These are phyloP conservation scores for Pogonognathellus flavescens DNA, from an alignment of 1,140 invertebrate genomes.

Conservation along the genomic window DNA sequence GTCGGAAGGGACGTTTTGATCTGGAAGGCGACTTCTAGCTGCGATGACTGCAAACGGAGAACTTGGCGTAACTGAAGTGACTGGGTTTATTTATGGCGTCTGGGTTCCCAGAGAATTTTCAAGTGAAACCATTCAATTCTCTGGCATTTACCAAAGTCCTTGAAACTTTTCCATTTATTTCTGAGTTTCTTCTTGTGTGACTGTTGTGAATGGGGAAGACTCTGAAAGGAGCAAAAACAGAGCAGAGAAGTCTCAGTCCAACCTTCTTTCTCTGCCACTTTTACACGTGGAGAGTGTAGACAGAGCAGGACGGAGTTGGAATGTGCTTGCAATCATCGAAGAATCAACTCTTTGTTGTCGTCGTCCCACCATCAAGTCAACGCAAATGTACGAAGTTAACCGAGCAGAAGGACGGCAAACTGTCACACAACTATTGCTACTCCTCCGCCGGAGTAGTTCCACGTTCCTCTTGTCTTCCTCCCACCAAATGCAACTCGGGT, in stretches of 20 bases:
- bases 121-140: neutral
- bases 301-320: too few relatives aligned
- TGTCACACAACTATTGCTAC: too few relatives aligned
- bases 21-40: neutral
- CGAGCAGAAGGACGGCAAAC: too few relatives aligned
- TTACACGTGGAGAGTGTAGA: too few relatives aligned
- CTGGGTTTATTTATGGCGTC: constrained; percentile 15
- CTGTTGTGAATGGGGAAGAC: neutral
- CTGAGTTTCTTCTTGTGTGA: neutral
- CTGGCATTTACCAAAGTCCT: constrained; percentile 15
- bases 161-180: constrained; percentile 21
- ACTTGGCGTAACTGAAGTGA: neutral
- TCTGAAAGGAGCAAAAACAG: neutral
- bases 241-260: neutral
- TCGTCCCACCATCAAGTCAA: too few relatives aligned
- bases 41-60: neutral
- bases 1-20: neutral
- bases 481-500: too few relatives aligned
- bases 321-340: too few relatives aligned
- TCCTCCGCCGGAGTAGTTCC: too few relatives aligned
- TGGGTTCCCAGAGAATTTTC: neutral
- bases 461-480: too few relatives aligned
- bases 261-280: too few relatives aligned
- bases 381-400: too few relatives aligned
- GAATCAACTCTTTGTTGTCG: too few relatives aligned